Conservation (phyloP, 2,888 invertebrate species). For the Perdita meconis region DNA sequence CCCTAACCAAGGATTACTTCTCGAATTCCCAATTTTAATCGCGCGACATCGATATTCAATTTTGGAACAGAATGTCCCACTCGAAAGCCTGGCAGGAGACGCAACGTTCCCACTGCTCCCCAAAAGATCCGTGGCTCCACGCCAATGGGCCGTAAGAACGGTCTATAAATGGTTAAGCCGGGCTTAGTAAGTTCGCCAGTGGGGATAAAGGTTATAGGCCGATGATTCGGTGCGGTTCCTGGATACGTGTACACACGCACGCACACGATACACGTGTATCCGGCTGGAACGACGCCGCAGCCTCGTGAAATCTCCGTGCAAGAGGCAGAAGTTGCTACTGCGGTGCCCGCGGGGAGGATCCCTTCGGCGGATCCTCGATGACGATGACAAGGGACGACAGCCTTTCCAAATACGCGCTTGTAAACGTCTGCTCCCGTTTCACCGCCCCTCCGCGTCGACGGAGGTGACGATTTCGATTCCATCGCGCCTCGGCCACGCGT, state of each 20-base stretch:
- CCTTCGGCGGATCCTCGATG: conserved; percentile 76
- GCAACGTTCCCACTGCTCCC: conserved; percentile 8
- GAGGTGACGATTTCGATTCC: conserved; percentile 29
- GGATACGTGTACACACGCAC: conserved; percentile 51
- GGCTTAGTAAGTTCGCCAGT: conserved; percentile 71
- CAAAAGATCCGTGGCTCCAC: conserved; percentile 42
- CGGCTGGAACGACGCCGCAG: conserved; percentile 49
- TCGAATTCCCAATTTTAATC: background rate
- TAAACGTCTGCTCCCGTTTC: conserved; percentile 83
- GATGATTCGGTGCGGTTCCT: conserved; percentile 61
- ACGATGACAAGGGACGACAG: conserved; percentile 83
- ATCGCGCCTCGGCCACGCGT: background rate
- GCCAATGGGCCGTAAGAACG: conserved; percentile 63
- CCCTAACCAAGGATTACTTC: too few species aligned
- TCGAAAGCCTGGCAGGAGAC: background rate
- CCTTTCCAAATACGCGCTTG: conserved; percentile 81
- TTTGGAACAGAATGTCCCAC: background rate
- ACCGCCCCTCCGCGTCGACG: conserved; percentile 67
- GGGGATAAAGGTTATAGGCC: conserved; percentile 73
- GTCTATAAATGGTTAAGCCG: conserved; percentile 78
- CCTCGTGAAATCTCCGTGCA: conserved; percentile 64
- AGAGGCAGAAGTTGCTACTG: conserved; percentile 56
- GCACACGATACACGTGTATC: conserved; percentile 61
- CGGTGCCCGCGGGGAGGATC: conserved; percentile 67
- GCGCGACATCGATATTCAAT: background rate